Evolutionary conservation across 2,113 vertebrate species (phyloP), one percentile per base, ranked within the genome.

Genomic region (Rhipidura dahli): DNA sequence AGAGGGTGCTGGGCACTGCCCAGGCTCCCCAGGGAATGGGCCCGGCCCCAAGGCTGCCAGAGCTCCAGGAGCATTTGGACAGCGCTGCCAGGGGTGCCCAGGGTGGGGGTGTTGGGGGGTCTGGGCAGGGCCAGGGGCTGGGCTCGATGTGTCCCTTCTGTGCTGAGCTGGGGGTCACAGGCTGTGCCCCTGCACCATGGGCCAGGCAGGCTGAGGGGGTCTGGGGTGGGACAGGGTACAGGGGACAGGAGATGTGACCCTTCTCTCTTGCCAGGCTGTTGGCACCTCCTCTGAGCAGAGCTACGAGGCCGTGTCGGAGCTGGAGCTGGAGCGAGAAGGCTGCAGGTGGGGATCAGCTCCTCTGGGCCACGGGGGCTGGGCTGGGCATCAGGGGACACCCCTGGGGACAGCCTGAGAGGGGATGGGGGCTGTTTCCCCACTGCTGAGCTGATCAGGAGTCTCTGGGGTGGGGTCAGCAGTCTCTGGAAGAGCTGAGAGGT

Each of bases 291-390:
- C 96, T 2, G 23, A 94, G 60, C 97, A 98, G 94, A 95, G 97
- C 94, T 94, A 97, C 2, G 93, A 96, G 95, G 96, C 92, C 28
- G 73, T 95, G 89, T 69, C 96, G 0, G 94, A 95, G 83, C 84
- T 87, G 51, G 95, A 94, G 60, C 94, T 91, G 93, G 97, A 97
- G n/a, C 80, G 37, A 87, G 92, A 92, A 50, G 84, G 68, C 4
- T 23, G 75, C 91, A 96, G 97, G 98, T 98, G 90, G 92, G 97
- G n/a, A 45, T 22, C 49, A 19, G 37, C 71, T 45, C 30, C 50
- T 19, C 50, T 0, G 3, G 76, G 40, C 16, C 49, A 12, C 21
- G 12, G 71, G 61, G 45, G 26, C 30, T 39, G 24, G 27, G 20
- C 44, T 49, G 35, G 37, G 26, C 4, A 1, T 4, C 44, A 3